Percentiles rank a stretch among this genome's conserved stretches.
Conservation (phyloP, 2,113 vertebrate species). For the Rallus limicola region DNA sequence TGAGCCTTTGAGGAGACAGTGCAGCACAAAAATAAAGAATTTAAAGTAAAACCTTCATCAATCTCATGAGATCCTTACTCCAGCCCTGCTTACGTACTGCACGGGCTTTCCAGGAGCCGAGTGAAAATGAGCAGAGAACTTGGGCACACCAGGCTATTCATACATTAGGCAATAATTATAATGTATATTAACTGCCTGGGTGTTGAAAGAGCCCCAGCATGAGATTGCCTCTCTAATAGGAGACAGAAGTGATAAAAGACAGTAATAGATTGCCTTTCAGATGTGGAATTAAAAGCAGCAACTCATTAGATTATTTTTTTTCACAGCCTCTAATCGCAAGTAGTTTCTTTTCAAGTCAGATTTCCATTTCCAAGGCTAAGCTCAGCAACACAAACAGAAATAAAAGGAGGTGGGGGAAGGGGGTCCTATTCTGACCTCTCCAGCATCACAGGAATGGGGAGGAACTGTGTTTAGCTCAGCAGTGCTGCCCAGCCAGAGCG, state of each 20-base stretch:
- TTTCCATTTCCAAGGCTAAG: conserved; percentile 65
- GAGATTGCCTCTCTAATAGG: conserved; percentile 43
- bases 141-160: conserved; percentile 38
- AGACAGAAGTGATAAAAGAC: conserved; percentile 65
- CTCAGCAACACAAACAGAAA: conserved; percentile 62
- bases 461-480: background rate
- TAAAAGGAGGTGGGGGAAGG: background rate
- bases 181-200: conserved; percentile 43
- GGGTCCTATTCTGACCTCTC: conserved; percentile 14
- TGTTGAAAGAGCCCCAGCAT: conserved; percentile 52
- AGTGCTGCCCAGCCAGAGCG: background rate
- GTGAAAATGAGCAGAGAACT: conserved; percentile 17
- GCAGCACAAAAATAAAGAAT: background rate
- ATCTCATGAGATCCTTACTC: background rate
- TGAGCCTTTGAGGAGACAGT: background rate
- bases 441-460: background rate
- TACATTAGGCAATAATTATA: conserved; percentile 65
- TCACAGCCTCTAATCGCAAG: conserved; percentile 34
- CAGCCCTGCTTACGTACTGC: background rate
- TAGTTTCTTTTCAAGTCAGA: conserved; percentile 60
- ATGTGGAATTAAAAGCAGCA: conserved; percentile 68
- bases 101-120: background rate
- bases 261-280: conserved; percentile 57
- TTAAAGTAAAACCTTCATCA: background rate
- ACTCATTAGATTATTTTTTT: conserved; percentile 55